Percentiles rank a stretch among this genome's conserved stretches.
These are phyloP conservation scores for Ictidomys tridecemlineatus DNA, from an alignment of 2,113 vertebrate species.

Conservation along the genomic window DNA sequence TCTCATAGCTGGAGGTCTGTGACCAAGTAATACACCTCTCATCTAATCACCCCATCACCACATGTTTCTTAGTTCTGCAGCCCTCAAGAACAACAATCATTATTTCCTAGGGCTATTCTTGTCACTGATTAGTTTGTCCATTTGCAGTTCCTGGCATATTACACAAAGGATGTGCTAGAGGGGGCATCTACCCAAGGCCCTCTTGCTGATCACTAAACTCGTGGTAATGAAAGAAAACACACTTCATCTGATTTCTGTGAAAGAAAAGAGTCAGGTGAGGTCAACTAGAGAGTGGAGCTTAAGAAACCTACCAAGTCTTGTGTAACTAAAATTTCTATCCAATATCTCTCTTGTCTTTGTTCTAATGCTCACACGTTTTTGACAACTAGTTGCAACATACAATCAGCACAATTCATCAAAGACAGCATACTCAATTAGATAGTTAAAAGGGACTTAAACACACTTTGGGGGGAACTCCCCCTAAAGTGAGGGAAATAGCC, in stretches of 20 bases:
- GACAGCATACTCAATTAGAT: slow-evolving; percentile 65
- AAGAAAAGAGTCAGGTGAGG: background rate
- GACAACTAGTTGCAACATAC: slow-evolving; percentile 64
- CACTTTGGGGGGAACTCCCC: background rate
- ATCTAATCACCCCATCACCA: background rate
- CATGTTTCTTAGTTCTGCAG: background rate
- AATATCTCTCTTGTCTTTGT: slow-evolving; percentile 73
- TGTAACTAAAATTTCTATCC: slow-evolving; percentile 82
- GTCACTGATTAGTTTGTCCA: background rate
- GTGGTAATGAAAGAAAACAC: background rate
- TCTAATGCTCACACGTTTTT: slow-evolving; percentile 69
- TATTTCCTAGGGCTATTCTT: background rate
- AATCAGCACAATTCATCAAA: slow-evolving; percentile 82
- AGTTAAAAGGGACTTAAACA: background rate
- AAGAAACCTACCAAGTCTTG: slow-evolving; percentile 50
- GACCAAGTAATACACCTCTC: background rate
- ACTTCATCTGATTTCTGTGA: background rate
- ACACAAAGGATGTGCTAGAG: background rate
- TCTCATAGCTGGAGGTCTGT: background rate
- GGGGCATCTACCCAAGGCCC: background rate
- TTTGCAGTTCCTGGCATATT: background rate
- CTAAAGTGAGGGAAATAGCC: background rate
- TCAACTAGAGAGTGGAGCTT: background rate
- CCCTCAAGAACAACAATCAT: background rate
- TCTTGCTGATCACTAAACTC: background rate